A percentile compares a stretch with the other conserved stretches of the same genome.
phyloP scores from a whole-genome alignment of 2,888 invertebrate species.

The Dolomedes plantarius region DNA sequence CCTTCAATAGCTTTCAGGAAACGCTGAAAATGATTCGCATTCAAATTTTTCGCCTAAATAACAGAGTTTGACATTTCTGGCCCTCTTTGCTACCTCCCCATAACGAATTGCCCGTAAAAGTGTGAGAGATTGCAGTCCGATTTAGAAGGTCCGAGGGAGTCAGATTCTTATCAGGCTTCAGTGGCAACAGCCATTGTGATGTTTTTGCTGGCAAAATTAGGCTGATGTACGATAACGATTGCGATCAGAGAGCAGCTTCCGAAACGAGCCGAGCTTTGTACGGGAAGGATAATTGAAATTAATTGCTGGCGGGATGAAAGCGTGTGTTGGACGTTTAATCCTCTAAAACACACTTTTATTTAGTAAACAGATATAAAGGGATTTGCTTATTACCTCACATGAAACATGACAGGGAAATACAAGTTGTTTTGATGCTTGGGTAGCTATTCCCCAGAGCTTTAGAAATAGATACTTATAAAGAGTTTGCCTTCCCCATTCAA shows the following conservation, averaged over 20 bases:
- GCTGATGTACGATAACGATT: slow-evolving; percentile 11
- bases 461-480: too few relatives aligned
- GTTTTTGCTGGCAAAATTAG: neutral
- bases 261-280: neutral
- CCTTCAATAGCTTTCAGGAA: neutral
- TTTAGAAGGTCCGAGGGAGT: neutral
- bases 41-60: neutral
- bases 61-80: neutral
- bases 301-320: neutral
- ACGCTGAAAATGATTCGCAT: neutral
- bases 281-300: neutral
- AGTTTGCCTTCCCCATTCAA: too few relatives aligned
- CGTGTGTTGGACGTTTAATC: neutral
- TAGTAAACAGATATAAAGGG: too few relatives aligned
- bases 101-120: slow-evolving; percentile 1
- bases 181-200: neutral
- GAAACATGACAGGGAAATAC: too few relatives aligned
- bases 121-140: neutral
- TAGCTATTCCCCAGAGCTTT: too few relatives aligned
- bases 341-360: too few relatives aligned
- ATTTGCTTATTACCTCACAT: too few relatives aligned
- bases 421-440: too few relatives aligned
- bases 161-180: neutral
- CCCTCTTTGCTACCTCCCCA: neutral
- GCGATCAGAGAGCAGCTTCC: neutral